Evolutionary conservation across 2,888 invertebrate genomes (phyloP), one percentile per base, ranked within the genome.

Genomic region (Drosophila diplacantha): DNA sequence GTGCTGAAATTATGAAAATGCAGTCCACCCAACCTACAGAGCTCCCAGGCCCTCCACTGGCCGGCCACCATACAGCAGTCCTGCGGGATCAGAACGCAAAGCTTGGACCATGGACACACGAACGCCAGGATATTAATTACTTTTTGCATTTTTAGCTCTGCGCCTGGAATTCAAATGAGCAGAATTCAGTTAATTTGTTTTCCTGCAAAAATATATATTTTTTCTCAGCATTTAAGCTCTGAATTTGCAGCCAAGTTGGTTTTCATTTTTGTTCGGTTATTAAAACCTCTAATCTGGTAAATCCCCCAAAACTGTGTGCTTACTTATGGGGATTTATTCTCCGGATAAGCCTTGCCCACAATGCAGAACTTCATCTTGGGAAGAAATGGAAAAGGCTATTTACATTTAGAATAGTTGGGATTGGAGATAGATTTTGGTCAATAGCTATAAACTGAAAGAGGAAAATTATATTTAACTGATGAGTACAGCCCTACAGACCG

Each of bases 1-100:
- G 55, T 71, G 64, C 53, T 44, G 56, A 73, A 75, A 80, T 78
- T 80, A 78, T 78, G 78, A 80, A 80, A 77, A 71, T 75, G 72
- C 72, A 74, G 49, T 57, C 64, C 60, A 26, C 11, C 24, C 41
- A 24, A 11, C 16, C 41, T 24, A 24, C 41, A 41, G n/a, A 41
- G 41, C 41, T 41, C 24, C 24, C 24, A 22, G 20, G 8, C n/a
- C 24, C 41, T 41, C 41, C 24, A 39, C 39, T 8, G 39, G 22
- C 41, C 24, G 16, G 14, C 24, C 20, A 34, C 29, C 39, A 26
- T 38, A 32, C 41, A 41, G 39, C 39, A 63, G 41, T 68, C 35
- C 50, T 59, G 57, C 46, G 49, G 53, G 60, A 58, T 38, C 53
- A 51, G 49, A 43, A 39, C 14, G 50, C 22, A 31, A 31, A 24